Evolutionary conservation across 2,888 invertebrate genomes (phyloP).

Genomic region (Torymus auratus): DNA sequence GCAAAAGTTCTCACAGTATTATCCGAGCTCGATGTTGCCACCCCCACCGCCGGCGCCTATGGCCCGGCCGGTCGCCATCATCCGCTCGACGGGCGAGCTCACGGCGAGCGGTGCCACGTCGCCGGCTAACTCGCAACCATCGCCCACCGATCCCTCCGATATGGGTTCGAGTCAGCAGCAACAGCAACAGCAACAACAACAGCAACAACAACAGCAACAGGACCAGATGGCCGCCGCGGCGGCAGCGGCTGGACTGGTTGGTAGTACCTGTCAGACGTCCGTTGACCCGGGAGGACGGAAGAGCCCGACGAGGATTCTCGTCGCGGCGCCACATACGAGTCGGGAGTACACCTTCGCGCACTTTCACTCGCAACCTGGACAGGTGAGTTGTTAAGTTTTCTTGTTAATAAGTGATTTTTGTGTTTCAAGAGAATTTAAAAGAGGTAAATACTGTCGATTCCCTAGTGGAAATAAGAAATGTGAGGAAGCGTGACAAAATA

Average conservation of each 20-base stretch:
- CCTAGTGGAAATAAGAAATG: too few species aligned
- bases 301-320: constrained; percentile 76
- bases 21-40: constrained; percentile 94
- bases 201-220: constrained; percentile 60
- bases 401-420: too few species aligned
- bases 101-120: constrained; percentile 82
- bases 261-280: constrained; percentile 74
- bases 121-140: constrained; percentile 78
- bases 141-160: constrained; percentile 74
- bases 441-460: too few species aligned
- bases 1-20: constrained; percentile 86
- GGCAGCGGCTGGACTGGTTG: constrained; percentile 75
- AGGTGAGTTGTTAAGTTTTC: constrained; percentile 76
- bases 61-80: constrained; percentile 97
- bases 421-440: not conserved
- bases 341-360: constrained; percentile 93
- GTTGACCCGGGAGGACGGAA: constrained; percentile 72
- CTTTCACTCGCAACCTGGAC: constrained; percentile 94
- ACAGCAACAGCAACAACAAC: constrained; percentile 62
- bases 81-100: constrained; percentile 88
- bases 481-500: too few species aligned
- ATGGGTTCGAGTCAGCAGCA: constrained; percentile 66
- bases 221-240: constrained; percentile 68
- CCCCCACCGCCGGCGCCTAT: constrained; percentile 97
- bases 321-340: constrained; percentile 78